Conservation (phyloP, 2,113 vertebrate species). For the Nothobranchius kuhntae region DNA sequence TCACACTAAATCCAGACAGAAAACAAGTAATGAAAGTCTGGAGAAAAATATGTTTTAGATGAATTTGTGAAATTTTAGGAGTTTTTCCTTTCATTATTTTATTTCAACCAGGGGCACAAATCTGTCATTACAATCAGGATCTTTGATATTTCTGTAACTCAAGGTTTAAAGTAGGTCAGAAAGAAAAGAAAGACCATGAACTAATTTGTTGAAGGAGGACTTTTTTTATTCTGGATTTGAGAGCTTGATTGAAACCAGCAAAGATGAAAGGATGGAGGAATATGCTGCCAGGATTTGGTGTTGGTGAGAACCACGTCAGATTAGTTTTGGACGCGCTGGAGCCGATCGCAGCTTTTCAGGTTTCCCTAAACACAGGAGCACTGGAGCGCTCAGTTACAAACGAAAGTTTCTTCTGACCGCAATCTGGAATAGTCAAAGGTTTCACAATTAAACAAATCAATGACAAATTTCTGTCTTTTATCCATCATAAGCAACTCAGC, state of each 20-base stretch:
- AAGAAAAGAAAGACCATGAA: not conserved
- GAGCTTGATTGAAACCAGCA: not conserved
- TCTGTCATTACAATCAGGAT: too few species aligned
- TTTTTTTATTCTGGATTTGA: not conserved
- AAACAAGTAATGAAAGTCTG: too few species aligned
- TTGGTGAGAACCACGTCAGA: not conserved
- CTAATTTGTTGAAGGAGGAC: not conserved
- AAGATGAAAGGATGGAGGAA: not conserved
- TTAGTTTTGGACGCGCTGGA: not conserved
- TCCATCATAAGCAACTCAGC: constrained; percentile 1
- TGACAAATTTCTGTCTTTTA: not conserved
- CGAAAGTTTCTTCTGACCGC: not conserved
- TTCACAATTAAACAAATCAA: not conserved
- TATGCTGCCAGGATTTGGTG: not conserved
- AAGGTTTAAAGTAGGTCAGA: not conserved
- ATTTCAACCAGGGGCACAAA: too few species aligned
- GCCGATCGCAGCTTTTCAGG: not conserved
- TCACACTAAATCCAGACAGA: too few species aligned
- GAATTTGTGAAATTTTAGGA: too few species aligned
- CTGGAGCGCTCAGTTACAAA: not conserved
- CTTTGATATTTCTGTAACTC: not conserved
- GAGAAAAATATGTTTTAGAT: too few species aligned
- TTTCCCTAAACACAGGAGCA: not conserved
- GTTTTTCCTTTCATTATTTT: too few species aligned
- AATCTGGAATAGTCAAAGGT: not conserved